phyloP scores from a whole-genome alignment of 2,113 vertebrate species.

The Columba janthina region DNA sequence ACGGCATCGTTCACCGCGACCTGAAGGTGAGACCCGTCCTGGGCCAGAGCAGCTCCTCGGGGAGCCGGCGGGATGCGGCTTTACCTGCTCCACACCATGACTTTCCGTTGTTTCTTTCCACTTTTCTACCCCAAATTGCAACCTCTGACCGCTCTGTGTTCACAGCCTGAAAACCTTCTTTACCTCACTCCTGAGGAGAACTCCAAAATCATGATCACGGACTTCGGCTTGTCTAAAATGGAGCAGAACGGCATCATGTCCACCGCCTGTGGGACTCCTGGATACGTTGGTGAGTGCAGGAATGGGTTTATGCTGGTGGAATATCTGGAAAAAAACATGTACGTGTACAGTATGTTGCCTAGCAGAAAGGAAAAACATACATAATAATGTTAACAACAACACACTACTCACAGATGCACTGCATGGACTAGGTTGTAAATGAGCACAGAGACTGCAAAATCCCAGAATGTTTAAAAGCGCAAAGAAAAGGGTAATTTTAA shows the following conservation, averaged over 20 bases:
- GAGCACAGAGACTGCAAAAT: neutral
- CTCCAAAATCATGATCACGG: slow-evolving; percentile 96
- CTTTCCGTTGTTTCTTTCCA: neutral
- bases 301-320: neutral
- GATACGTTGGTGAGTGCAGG: slow-evolving; percentile 87
- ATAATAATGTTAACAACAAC: neutral
- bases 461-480: neutral
- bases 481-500: neutral
- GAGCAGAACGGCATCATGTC: slow-evolving; percentile 91
- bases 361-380: neutral
- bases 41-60: no score
- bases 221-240: slow-evolving; percentile 94
- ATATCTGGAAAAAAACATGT: neutral
- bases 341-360: neutral
- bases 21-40: slow-evolving; percentile 80
- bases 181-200: slow-evolving; percentile 90
- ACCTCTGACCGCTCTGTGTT: neutral
- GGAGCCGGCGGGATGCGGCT: neutral
- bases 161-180: slow-evolving; percentile 92
- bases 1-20: slow-evolving; percentile 92
- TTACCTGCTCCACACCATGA: accelerated
- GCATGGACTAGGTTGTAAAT: neutral
- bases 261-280: slow-evolving; percentile 92
- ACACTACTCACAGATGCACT: neutral
- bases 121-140: neutral